Conservation (phyloP, 2,888 invertebrate species). For the Helobdella robusta region DNA sequence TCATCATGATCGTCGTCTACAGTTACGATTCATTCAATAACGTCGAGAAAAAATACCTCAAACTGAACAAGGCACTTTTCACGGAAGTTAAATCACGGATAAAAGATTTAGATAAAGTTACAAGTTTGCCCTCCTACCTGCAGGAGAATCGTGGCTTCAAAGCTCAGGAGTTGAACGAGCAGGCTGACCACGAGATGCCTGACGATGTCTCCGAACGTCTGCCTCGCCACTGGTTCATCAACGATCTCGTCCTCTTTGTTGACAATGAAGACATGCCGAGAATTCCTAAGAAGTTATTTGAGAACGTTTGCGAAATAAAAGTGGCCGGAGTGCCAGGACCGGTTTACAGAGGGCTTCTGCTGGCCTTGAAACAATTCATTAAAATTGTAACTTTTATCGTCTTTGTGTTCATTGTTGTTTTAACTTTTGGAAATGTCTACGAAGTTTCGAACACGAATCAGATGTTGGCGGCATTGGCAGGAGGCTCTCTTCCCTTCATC, state of each 20-base stretch:
- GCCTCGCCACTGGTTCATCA: constrained; percentile 41
- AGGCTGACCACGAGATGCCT: constrained; percentile 35
- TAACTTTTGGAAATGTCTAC: constrained; percentile 46
- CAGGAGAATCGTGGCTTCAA: constrained; percentile 41
- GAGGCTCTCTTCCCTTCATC: constrained; percentile 37
- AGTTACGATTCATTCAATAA: constrained; percentile 48
- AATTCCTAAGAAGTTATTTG: constrained; percentile 44
- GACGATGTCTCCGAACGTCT: constrained; percentile 32
- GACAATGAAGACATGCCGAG: constrained; percentile 47
- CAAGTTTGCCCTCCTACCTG: constrained; percentile 34
- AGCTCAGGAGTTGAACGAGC: constrained; percentile 35
- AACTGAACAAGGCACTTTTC: constrained; percentile 44
- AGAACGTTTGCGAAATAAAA: constrained; percentile 43
- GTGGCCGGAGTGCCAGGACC: constrained; percentile 47
- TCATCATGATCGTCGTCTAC: constrained; percentile 46
- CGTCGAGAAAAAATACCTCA: constrained; percentile 46
- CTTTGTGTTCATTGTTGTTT: constrained; percentile 48
- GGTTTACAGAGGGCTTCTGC: constrained; percentile 43
- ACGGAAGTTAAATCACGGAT: constrained; percentile 44
- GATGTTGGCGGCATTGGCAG: constrained; percentile 46
- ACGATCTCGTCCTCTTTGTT: constrained; percentile 44
- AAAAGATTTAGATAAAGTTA: constrained; percentile 38
- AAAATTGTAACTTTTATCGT: constrained; percentile 45
- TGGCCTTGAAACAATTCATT: constrained; percentile 45
- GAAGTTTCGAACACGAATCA: constrained; percentile 47